Conservation (phyloP, 2,797 vertebrate species). For the Tokudaia tokunoshimensis region DNA sequence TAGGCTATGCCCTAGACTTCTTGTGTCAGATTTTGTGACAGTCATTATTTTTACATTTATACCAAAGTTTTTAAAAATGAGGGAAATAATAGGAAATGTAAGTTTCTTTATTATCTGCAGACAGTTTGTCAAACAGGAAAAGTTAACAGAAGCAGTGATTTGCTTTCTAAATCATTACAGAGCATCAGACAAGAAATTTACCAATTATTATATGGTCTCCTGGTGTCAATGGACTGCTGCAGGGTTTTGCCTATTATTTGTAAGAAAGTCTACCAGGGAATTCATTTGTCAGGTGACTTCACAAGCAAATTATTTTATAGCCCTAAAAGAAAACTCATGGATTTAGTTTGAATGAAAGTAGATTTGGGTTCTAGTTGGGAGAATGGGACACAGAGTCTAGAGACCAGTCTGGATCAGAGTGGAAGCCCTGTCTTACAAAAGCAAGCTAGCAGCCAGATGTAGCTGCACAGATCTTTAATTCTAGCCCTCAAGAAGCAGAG, state of each 20-base stretch:
- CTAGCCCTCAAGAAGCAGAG: not conserved
- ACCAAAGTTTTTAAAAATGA: constrained; percentile 72
- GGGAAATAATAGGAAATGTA: constrained; percentile 66
- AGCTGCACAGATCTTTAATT: not conserved
- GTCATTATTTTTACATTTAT: constrained; percentile 75
- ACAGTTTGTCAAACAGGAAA: constrained; percentile 64
- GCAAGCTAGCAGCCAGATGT: not conserved
- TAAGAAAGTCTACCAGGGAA: constrained; percentile 57
- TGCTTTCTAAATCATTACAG: constrained; percentile 68
- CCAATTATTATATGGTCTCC: constrained; percentile 65
- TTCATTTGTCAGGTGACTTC: constrained; percentile 46
- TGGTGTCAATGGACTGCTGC: constrained; percentile 29
- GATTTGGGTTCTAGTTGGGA: not conserved
- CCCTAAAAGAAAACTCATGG: not conserved
- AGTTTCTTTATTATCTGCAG: constrained; percentile 68
- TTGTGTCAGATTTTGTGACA: constrained; percentile 71
- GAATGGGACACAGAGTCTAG: not conserved
- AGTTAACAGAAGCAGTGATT: constrained; percentile 65
- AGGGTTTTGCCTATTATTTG: constrained; percentile 64
- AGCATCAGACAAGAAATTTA: constrained; percentile 57
- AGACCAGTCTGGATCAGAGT: not conserved
- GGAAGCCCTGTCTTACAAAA: not conserved
- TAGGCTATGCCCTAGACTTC: constrained; percentile 51
- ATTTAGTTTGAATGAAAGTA: not conserved
- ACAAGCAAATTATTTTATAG: not conserved